Base-by-base conservation (phyloP, 2,888 invertebrate genomes). In the Caenorhabditis japonica region DNA sequence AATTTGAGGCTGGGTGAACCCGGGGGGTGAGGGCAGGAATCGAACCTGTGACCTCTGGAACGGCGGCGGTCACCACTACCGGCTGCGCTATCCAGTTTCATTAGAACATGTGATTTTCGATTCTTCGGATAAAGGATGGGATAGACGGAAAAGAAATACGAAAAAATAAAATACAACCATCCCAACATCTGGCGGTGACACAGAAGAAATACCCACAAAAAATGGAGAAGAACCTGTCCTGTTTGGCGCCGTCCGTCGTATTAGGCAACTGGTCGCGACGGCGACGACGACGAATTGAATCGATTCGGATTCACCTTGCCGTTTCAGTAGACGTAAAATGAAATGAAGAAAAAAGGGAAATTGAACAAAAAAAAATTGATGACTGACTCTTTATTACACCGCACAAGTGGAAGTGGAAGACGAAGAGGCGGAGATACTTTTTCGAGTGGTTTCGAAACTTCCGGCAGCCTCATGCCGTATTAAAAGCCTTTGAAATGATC, bases 211-310 rank as follows among this genome's bases (percentile, higher is more conserved):
- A 64, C 51, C 64, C 64, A 53, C 53, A 52, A 55, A 30, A n/a
- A 25, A 19, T 19, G 30, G 30, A 46, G 19, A 49, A 33, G 64
- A 64, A 56, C 64, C 64, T 64, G 64, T 64, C 55, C 55, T 55
- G 30, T n/a, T n/a, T n/a, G n/a, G n/a, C 34, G 21, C 15, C 8
- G 12, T 13, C 4, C 60, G 49, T 43, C 60, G 51, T 62, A 62
- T 62, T 53, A 62, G 62, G 62, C 62, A 55, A 62, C 62, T 62
- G 62, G 62, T 62, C 62, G 55, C 53, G 62, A 27, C 41, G 13
- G 12, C 58, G 34, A 43, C 34, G 44, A 44, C 33, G 15, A 23
- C 53, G 30, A 33, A 33, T 52, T 44, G 52, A 33, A 62, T 62
- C 55, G 55, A 64, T 55, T 61, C 36, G 36, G 17, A 34, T 15